phyloP scores from a whole-genome alignment of 2,797 vertebrate genomes.

The Takifugu ocellatus region DNA sequence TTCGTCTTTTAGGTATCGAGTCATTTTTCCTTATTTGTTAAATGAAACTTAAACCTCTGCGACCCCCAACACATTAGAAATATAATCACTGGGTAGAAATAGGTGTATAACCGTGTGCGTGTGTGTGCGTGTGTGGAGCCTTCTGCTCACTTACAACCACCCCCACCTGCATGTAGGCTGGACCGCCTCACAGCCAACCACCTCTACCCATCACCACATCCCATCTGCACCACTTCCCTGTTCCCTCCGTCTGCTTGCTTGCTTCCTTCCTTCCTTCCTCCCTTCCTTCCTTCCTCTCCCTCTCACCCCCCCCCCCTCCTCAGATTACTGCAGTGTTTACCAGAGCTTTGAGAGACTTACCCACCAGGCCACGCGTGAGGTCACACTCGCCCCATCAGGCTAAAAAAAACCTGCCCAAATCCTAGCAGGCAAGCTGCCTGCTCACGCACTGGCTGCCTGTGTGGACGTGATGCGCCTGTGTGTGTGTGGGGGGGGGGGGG shows the following conservation, averaged over 20 bases:
- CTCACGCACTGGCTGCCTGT: conserved; percentile 47
- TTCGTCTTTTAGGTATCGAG: too few relatives aligned
- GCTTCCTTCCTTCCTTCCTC: conserved; percentile 16
- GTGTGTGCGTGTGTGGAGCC: not conserved
- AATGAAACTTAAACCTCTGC: too few relatives aligned
- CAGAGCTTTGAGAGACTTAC: conserved; percentile 73
- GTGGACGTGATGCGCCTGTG: conserved; percentile 1
- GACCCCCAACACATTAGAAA: too few relatives aligned
- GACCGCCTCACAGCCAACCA: conserved; percentile 29
- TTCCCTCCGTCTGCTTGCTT: conserved; percentile 7
- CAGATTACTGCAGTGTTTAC: conserved; percentile 73
- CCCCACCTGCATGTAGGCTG: conserved; percentile 31
- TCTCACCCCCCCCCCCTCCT: conserved; percentile 21
- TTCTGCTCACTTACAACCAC: conserved; percentile 22
- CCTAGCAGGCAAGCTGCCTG: conserved; percentile 61
- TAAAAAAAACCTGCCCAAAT: conserved; percentile 63
- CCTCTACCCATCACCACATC: conserved; percentile 24
- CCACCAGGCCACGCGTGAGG: conserved; percentile 66
- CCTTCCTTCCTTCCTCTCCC: conserved; percentile 6
- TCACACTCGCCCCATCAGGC: conserved; percentile 58
- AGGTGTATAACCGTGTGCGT: not conserved
- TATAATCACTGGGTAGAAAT: too few relatives aligned
- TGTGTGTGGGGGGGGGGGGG: too few relatives aligned
- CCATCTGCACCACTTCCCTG: conserved; percentile 1
- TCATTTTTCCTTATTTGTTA: too few relatives aligned